A percentile compares a stretch with the other conserved stretches of the same genome.
Conservation (phyloP, 1,140 invertebrate species). For the Lamellibrachia luymesi region DNA sequence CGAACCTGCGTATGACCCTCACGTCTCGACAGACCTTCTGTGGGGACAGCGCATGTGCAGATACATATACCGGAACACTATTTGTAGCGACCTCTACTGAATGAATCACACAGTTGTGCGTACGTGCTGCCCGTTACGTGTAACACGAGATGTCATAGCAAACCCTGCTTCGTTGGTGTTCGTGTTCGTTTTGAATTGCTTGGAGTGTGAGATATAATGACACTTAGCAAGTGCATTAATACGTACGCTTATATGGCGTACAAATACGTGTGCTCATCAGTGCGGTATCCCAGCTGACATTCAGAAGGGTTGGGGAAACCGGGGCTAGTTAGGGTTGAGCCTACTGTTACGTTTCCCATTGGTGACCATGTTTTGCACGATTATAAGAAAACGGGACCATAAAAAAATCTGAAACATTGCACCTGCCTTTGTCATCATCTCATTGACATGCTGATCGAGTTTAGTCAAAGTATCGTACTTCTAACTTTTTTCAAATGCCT, state of each 20-base stretch:
- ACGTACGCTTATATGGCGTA: neutral
- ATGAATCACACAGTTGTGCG: neutral
- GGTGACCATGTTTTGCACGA: no score
- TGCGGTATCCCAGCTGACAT: no score
- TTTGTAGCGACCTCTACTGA: neutral
- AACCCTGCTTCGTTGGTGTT: neutral
- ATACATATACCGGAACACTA: neutral
- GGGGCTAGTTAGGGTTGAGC: no score
- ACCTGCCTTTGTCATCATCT: no score
- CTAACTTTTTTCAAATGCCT: no score
- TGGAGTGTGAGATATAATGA: neutral
- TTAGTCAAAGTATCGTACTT: no score
- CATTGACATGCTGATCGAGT: no score
- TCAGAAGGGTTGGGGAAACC: no score
- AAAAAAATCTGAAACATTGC: no score
- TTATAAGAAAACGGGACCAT: no score
- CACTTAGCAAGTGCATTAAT: neutral
- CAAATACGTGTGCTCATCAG: no score
- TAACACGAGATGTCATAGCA: neutral
- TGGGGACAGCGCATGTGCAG: neutral
- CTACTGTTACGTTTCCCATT: no score
- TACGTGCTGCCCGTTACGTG: neutral
- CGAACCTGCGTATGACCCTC: neutral
- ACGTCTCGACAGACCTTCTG: neutral
- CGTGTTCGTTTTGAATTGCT: neutral